These are phyloP conservation scores for Zonotrichia albicollis DNA, from an alignment of 2,797 vertebrate species.

Conservation along the genomic window DNA sequence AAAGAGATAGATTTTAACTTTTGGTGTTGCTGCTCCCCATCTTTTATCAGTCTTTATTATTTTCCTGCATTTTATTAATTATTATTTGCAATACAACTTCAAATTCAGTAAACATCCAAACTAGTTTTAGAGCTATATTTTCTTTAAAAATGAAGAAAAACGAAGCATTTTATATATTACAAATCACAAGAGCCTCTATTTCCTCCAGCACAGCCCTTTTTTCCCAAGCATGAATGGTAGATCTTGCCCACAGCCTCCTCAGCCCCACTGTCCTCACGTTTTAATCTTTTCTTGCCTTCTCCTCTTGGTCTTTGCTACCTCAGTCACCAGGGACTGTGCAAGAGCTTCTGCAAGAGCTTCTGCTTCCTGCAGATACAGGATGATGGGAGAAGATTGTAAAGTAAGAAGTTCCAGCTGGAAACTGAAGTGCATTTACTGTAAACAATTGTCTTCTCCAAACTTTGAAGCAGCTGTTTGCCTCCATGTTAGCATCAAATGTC, in stretches of 20 bases:
- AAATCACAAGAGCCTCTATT: neutral
- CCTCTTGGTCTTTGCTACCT: neutral
- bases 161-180: neutral
- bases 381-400: neutral
- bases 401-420: neutral
- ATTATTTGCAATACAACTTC: neutral
- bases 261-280: neutral
- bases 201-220: neutral
- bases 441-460: neutral
- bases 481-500: neutral
- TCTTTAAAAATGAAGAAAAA: neutral
- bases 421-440: neutral
- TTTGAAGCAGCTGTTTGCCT: neutral
- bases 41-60: neutral
- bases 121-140: neutral
- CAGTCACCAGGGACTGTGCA: neutral
- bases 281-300: neutral
- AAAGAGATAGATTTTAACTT: neutral
- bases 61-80: neutral
- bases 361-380: neutral
- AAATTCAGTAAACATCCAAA: neutral
- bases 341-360: neutral
- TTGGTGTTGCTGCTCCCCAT: neutral
- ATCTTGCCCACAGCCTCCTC: neutral
- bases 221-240: rapidly evolving